Evolutionary conservation across 92 coral and sea anemone genomes (phyloP).

Genomic region (Parazoanthus swiftii): DNA sequence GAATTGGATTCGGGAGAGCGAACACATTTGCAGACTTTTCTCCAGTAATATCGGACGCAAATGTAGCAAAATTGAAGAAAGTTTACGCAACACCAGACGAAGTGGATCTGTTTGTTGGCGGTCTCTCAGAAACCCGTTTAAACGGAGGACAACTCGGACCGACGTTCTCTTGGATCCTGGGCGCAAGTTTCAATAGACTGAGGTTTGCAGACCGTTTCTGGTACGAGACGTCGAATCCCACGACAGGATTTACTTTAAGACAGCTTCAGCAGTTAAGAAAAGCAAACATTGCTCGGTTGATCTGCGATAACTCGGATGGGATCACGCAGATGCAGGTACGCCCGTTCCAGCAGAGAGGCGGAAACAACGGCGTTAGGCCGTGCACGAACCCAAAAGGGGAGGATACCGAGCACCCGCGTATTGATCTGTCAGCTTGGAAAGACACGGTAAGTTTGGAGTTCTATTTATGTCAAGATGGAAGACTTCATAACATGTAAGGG

Average conservation of each 20-base stretch:
- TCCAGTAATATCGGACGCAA: slow-evolving; percentile 19
- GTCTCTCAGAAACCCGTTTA: slow-evolving; percentile 35
- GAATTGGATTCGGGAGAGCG: slow-evolving; percentile 24
- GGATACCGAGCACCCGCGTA: background rate
- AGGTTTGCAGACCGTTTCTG: slow-evolving; percentile 54
- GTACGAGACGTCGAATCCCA: slow-evolving; percentile 43
- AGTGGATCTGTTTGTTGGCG: slow-evolving; percentile 51
- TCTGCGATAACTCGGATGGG: slow-evolving; percentile 53
- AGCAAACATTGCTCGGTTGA: slow-evolving; percentile 38
- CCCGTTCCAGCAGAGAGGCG: background rate
- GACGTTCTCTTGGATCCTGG: slow-evolving; percentile 43
- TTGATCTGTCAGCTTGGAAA: background rate
- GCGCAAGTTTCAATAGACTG: slow-evolving; percentile 14
- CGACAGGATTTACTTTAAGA: slow-evolving; percentile 20
- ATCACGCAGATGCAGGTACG: slow-evolving; percentile 17
- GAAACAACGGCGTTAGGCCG: background rate
- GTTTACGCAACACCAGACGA: slow-evolving; percentile 24
- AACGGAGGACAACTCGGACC: slow-evolving; percentile 36
- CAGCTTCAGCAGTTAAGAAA: slow-evolving; percentile 42
- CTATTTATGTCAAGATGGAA: no score
- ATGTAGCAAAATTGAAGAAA: slow-evolving; percentile 2
- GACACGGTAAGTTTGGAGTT: no score
- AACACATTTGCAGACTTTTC: background rate
- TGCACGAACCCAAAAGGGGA: background rate
- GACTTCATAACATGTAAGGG: no score